Evolutionary conservation across 2,888 invertebrate species (phyloP).

Genomic region (Chydorus sphaericus): DNA sequence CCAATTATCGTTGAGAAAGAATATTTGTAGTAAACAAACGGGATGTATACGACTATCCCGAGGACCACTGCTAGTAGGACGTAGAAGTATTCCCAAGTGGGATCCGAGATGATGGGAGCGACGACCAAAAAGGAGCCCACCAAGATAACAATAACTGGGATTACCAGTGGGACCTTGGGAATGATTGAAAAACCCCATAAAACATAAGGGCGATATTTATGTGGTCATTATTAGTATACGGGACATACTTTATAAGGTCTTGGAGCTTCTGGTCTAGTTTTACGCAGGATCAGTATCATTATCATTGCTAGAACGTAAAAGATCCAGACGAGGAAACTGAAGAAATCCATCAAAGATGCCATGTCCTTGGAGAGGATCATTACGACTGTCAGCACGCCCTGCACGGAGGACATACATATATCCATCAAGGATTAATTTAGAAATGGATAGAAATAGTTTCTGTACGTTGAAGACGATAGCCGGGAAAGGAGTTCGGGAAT

Average conservation of each 20-base stretch:
- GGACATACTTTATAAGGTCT: conserved; percentile 85
- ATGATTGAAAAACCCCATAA: too few species aligned
- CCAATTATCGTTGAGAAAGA: too few species aligned
- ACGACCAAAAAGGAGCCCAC: conserved; percentile 84
- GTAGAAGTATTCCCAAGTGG: conserved; percentile 87
- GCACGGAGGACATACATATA: conserved; percentile 24
- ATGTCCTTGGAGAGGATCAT: conserved; percentile 91
- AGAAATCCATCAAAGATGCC: conserved; percentile 88
- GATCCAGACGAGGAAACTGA: conserved; percentile 96
- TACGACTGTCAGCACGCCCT: conserved; percentile 71
- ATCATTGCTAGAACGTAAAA: conserved; percentile 93
- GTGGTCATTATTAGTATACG: too few species aligned
- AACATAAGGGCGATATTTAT: neutral
- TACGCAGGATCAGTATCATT: conserved; percentile 79
- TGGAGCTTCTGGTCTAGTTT: conserved; percentile 74
- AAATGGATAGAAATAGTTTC: neutral
- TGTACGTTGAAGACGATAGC: conserved; percentile 86
- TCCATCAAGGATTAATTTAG: neutral
- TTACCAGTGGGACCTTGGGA: conserved; percentile 79
- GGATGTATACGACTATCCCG: conserved; percentile 81
- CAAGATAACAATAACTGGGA: conserved; percentile 76
- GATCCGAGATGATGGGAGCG: conserved; percentile 83
- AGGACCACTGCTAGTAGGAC: conserved; percentile 74
- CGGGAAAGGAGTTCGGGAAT: conserved; percentile 85
- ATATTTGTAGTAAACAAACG: conserved; percentile 79